phyloP scores from a whole-genome alignment of 30 jellyfish, hydroid and myxozoan species.

The Mastigias papua region DNA sequence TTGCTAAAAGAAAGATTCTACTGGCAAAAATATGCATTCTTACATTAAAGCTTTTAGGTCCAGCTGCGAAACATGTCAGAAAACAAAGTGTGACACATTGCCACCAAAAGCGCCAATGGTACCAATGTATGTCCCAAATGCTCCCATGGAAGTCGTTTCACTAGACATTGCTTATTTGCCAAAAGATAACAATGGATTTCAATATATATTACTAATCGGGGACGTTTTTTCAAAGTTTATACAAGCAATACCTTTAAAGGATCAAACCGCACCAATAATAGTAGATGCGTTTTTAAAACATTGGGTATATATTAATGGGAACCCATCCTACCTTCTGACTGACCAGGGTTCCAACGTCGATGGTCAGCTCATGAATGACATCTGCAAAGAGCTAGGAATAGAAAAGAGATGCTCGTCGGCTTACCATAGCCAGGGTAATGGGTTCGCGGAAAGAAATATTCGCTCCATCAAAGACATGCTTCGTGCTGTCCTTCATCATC shows the following conservation, averaged over 20 bases:
- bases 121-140: slow-evolving; percentile 47
- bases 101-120: slow-evolving; percentile 52
- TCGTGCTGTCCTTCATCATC: slow-evolving; percentile 55
- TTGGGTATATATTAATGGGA: slow-evolving; percentile 52
- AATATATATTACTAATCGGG: slow-evolving; percentile 30
- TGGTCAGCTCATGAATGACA: slow-evolving; percentile 49
- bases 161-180: slow-evolving; percentile 65
- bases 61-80: slow-evolving; percentile 50
- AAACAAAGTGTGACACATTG: slow-evolving; percentile 15
- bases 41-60: slow-evolving; percentile 16
- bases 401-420: slow-evolving; percentile 75
- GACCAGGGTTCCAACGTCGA: slow-evolving; percentile 78
- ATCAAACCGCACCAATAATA: slow-evolving; percentile 65
- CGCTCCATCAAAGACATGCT: slow-evolving; percentile 66
- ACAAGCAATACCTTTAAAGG: slow-evolving; percentile 54
- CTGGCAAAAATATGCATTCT: slow-evolving; percentile 66
- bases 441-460: slow-evolving; percentile 67
- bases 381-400: slow-evolving; percentile 47
- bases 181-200: slow-evolving; percentile 27
- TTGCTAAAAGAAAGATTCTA: slow-evolving; percentile 39
- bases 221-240: slow-evolving; percentile 48
- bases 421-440: slow-evolving; percentile 73
- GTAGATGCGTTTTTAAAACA: slow-evolving; percentile 17
- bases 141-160: slow-evolving; percentile 51
- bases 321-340: slow-evolving; percentile 49